Evolutionary conservation across 1,140 invertebrate genomes (phyloP).

Genomic region (Ceratoteleas bidentatus): DNA sequence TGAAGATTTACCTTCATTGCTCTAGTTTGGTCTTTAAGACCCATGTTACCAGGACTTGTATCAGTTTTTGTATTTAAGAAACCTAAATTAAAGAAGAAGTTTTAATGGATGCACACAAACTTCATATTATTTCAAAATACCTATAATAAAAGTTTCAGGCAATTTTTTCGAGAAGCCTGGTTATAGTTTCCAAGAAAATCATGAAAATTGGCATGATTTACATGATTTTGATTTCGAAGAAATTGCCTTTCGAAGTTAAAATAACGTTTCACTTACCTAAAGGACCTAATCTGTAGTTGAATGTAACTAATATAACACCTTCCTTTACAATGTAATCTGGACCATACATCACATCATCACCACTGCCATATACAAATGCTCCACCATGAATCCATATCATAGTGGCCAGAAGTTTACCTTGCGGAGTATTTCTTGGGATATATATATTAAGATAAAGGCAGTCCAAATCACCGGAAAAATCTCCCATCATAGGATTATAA

Average conservation of each 20-base stretch:
- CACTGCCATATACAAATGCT: neutral
- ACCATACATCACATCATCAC: neutral
- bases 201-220: no score
- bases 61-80: neutral
- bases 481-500: neutral
- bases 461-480: neutral
- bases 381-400: neutral
- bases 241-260: no score
- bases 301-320: constrained; percentile 13
- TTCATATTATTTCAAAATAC: no score
- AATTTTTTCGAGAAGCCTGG: no score
- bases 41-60: neutral
- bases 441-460: neutral
- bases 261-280: neutral
- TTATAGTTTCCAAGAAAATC: no score
- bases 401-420: neutral
- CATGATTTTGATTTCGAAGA: no score
- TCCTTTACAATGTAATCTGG: neutral
- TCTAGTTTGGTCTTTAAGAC: neutral
- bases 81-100: neutral
- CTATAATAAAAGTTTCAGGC: no score
- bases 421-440: neutral
- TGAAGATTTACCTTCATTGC: neutral
- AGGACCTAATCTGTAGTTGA: constrained; percentile 20
- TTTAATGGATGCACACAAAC: neutral